A percentile compares a stretch with the other conserved stretches of the same genome.
phyloP scores from a whole-genome alignment of 2,113 vertebrate species.

The Forbesichthys agassizii region DNA sequence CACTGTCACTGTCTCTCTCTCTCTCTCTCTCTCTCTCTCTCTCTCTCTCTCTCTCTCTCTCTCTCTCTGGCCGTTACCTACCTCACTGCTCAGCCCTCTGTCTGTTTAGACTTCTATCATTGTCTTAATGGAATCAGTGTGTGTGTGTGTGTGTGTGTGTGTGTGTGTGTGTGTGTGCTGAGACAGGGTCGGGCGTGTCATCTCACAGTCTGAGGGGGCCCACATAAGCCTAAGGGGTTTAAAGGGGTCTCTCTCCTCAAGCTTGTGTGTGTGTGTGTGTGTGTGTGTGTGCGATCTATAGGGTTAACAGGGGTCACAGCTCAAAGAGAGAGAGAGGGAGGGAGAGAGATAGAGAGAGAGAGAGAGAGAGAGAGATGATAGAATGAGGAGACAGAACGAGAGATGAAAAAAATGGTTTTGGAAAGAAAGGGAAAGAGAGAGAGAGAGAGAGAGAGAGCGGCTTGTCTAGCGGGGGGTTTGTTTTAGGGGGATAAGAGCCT shows the following conservation, averaged over 20 bases:
- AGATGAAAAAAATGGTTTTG: constrained; percentile 41
- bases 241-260: constrained; percentile 51
- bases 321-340: constrained; percentile 49
- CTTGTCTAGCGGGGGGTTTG: constrained; percentile 46
- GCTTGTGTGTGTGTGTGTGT: constrained; percentile 16
- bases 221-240: constrained; percentile 63
- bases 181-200: constrained; percentile 40
- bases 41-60: no score
- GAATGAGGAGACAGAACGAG: background rate
- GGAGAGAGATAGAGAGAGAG: constrained; percentile 20
- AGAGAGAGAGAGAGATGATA: constrained; percentile 17
- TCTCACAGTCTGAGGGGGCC: constrained; percentile 57
- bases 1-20: no score
- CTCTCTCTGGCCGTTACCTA: background rate
- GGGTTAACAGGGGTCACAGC: constrained; percentile 69
- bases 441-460: constrained; percentile 8
- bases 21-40: no score
- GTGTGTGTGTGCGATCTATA: constrained; percentile 45
- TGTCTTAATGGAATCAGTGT: constrained; percentile 65
- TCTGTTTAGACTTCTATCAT: constrained; percentile 60
- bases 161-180: constrained; percentile 19
- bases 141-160: constrained; percentile 32
- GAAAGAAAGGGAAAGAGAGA: background rate
- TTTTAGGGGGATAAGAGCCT: constrained; percentile 68
- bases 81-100: constrained; percentile 4